Base-by-base conservation (phyloP, 2,888 invertebrate genomes). In the Dicyrtoma fusca region DNA sequence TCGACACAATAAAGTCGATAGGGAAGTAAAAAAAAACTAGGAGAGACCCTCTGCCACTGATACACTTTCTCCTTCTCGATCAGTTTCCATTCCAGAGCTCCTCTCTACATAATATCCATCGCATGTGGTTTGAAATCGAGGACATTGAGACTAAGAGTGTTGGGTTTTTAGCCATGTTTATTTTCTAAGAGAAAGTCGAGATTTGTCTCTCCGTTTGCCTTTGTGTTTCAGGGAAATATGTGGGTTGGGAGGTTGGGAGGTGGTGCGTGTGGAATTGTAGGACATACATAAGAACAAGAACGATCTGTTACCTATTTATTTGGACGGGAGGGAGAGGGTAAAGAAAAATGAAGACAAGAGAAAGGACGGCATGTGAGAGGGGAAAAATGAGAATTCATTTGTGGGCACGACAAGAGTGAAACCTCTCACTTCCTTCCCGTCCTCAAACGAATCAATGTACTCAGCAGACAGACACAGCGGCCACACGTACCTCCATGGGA, bases 331-430 rank as follows among this genome's bases (percentile, higher is more conserved):
- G 21, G 25, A n/a, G 34, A 23, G 8, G 23, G 1, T 14, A 25
- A 68, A 68, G 68, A 68, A 45, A 68, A 68, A 68, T 68, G 68
- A 59, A 68, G 68, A 68, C 68, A 68, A 34, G 25, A 59, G 57
- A 68, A 68, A 68, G 68, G 68, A 68, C 68, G 68, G 57, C 68
- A 44, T 68, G 34, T 68, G 57, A 42, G 57, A 34, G 57, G 23
- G 66, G 45, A 68, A 68, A 68, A 68, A 68, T 68, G 57, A 59
- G 57, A 47, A 68, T 68, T 68, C 68, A 68, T 68, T 68, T 68
- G 59, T 57, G 44, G 26, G 4, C 55, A 34, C 19, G 11, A 34
- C 34, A 34, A 34, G 34, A 34, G 34, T 34, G 34, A 34, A 34
- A 34, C 34, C 34, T 34, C 34, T 34, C 34, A 34, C 34, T 34